Conservation (phyloP, 2,113 vertebrate genomes). For the Corvus hawaiiensis region DNA sequence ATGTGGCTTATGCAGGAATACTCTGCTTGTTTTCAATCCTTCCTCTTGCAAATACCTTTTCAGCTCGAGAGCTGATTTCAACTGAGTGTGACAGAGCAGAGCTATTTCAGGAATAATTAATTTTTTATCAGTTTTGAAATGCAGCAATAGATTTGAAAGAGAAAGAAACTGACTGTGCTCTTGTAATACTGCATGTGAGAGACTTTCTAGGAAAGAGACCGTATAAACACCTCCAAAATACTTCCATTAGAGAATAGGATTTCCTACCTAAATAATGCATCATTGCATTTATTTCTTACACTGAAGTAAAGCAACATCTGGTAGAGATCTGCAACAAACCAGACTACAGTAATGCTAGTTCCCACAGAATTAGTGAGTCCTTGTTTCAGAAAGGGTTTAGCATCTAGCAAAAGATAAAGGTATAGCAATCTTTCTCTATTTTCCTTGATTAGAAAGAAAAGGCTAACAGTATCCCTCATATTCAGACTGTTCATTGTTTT, state of each 20-base stretch:
- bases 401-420: not conserved
- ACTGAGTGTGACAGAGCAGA: not conserved
- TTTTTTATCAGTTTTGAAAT: not conserved
- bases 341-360: not conserved
- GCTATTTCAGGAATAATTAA: not conserved
- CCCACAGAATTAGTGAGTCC: not conserved
- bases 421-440: not conserved
- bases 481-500: not conserved
- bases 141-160: not conserved
- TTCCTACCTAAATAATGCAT: not conserved
- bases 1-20: not conserved
- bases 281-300: not conserved
- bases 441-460: not conserved
- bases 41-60: not conserved
- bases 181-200: not conserved
- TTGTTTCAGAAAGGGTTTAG: not conserved
- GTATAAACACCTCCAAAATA: not conserved
- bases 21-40: not conserved
- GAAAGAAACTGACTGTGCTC: not conserved
- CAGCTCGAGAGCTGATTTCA: not conserved
- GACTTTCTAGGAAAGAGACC: not conserved
- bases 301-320: not conserved
- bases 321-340: not conserved
- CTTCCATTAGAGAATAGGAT: not conserved
- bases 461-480: not conserved